Conservation (phyloP, 2,888 invertebrate species). For the Junonia oenone region DNA sequence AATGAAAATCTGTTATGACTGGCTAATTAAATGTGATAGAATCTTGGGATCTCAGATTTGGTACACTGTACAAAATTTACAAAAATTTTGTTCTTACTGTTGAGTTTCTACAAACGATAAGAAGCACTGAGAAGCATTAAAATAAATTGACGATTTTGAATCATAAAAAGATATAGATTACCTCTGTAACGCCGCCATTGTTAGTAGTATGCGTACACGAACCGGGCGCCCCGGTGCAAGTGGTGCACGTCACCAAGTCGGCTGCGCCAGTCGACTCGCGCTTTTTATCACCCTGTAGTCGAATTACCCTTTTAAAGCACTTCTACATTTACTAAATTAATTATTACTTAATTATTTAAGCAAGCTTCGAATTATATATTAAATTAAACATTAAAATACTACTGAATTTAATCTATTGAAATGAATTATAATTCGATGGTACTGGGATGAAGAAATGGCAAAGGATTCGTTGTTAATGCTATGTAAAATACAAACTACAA, state of each 20-base stretch:
- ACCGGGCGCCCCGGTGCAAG: conserved; percentile 86
- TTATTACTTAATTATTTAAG: background rate
- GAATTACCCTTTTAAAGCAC: conserved; percentile 1
- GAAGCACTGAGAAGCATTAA: background rate
- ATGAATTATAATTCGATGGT: background rate
- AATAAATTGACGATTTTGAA: background rate
- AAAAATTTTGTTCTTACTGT: no score
- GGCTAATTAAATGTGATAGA: no score
- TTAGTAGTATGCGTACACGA: conserved; percentile 92
- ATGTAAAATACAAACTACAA: conserved; percentile 18
- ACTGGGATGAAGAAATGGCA: conserved; percentile 16
- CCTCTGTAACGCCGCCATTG: conserved; percentile 93
- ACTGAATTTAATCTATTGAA: conserved; percentile 7
- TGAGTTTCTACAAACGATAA: no score
- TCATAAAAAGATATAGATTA: conserved; percentile 52
- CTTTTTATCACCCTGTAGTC: conserved; percentile 88
- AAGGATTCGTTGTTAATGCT: conserved; percentile 14
- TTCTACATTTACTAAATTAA: no score
- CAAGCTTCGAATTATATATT: background rate
- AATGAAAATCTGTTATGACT: no score
- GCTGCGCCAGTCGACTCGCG: conserved; percentile 88
- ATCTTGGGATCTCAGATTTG: no score
- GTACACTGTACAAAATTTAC: no score
- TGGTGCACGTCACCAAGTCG: conserved; percentile 91
- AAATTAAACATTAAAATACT: conserved; percentile 3